phyloP scores from a whole-genome alignment of 2,888 invertebrate species.

The Sarcophaga rosellei region DNA sequence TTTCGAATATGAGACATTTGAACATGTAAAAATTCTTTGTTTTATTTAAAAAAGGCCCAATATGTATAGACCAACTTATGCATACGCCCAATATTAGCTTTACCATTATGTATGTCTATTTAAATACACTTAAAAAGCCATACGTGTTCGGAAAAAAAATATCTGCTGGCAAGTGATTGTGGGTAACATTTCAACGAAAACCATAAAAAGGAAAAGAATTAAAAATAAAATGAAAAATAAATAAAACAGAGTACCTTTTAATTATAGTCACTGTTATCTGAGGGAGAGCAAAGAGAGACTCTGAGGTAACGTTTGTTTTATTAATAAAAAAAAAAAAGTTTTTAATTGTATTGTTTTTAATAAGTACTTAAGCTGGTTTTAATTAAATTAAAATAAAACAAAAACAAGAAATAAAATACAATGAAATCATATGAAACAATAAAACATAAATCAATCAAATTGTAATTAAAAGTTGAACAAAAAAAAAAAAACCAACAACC shows the following conservation, averaged over 20 bases:
- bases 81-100: too few species aligned
- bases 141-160: too few species aligned
- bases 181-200: too few species aligned
- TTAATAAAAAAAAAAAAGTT: constrained; percentile 19
- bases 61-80: too few species aligned
- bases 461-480: constrained; percentile 2
- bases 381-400: constrained; percentile 59
- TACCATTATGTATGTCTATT: too few species aligned
- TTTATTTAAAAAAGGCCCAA: too few species aligned
- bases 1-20: too few species aligned
- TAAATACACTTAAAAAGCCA: too few species aligned
- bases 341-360: constrained; percentile 53
- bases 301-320: constrained; percentile 31
- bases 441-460: constrained; percentile 52
- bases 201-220: background rate
- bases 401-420: background rate
- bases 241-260: background rate
- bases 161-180: too few species aligned
- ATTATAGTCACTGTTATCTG: background rate
- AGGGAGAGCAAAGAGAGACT: background rate
- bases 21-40: too few species aligned
- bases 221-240: background rate
- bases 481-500: background rate
- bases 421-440: background rate
- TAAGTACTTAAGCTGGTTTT: constrained; percentile 64